Percentiles rank a stretch among this genome's conserved stretches.
Conservation (phyloP, 2,113 vertebrate genomes). For the Podarcis raffonei region DNA sequence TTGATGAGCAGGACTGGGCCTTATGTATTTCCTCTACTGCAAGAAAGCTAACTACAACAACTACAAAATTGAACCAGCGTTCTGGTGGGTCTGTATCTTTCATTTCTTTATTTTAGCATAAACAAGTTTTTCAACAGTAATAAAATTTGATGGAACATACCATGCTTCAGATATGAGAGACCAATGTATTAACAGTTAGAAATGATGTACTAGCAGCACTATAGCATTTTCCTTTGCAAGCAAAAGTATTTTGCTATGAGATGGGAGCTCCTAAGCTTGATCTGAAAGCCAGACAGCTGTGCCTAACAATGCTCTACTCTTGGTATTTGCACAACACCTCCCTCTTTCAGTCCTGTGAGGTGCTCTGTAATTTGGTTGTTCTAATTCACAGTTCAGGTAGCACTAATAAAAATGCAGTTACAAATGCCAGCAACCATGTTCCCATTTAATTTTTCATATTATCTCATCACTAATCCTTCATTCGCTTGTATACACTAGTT, state of each 20-base stretch:
- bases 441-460: constrained; percentile 26
- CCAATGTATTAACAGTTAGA: constrained; percentile 37
- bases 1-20: not conserved
- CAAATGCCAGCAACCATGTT: constrained; percentile 11
- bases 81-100: too few relatives aligned
- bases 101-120: not conserved
- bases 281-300: constrained; percentile 47
- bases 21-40: not conserved
- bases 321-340: constrained; percentile 39
- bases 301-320: not conserved
- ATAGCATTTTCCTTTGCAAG: not conserved
- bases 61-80: not conserved
- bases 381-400: constrained; percentile 43
- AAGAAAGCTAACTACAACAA: not conserved
- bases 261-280: constrained; percentile 50
- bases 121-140: not conserved
- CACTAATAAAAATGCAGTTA: constrained; percentile 51
- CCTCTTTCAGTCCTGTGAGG: constrained; percentile 21
- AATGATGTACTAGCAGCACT: constrained; percentile 11
- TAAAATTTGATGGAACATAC: not conserved
- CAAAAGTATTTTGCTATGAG: not conserved
- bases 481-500: constrained; percentile 53
- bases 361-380: constrained; percentile 36
- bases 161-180: not conserved
- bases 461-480: constrained; percentile 59